Percentiles rank a stretch among this genome's conserved stretches.
Evolutionary conservation across 2,888 invertebrate species (phyloP).

Genomic region (Ectemnius continuus): DNA sequence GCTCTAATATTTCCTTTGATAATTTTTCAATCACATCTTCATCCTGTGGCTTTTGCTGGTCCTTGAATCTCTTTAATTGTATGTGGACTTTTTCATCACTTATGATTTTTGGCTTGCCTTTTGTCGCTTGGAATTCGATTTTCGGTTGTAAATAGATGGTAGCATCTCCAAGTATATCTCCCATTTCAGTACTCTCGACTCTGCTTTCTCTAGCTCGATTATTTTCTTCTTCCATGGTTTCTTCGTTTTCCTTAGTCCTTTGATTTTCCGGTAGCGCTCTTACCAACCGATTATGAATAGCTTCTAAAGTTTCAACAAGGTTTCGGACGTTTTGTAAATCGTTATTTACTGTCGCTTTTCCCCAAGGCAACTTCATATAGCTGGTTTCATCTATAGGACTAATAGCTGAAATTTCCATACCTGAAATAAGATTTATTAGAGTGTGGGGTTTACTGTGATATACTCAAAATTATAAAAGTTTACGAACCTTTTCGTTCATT

Average conservation of each 20-base stretch:
- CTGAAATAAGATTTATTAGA: conserved; percentile 43
- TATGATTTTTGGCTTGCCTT: conserved; percentile 66
- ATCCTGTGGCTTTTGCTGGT: conserved; percentile 46
- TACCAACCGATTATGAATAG: conserved; percentile 67
- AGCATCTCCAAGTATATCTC: too few relatives aligned
- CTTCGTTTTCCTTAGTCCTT: conserved; percentile 62
- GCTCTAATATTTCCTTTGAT: conserved; percentile 72
- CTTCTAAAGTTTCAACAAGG: conserved; percentile 70
- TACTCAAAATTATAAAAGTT: conserved; percentile 1
- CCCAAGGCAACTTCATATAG: conserved; percentile 62
- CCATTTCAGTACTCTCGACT: conserved; percentile 39
- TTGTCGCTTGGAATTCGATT: conserved; percentile 20
- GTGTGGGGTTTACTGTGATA: background rate
- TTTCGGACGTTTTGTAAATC: conserved; percentile 62
- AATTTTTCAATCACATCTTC: conserved; percentile 68
- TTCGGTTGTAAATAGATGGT: conserved; percentile 28
- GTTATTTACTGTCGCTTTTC: conserved; percentile 31
- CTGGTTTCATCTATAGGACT: conserved; percentile 64
- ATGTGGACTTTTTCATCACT: conserved; percentile 67
- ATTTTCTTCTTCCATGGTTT: background rate
- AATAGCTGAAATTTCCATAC: conserved; percentile 65
- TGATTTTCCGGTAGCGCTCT: conserved; percentile 69
- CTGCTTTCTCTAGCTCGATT: conserved; percentile 22
- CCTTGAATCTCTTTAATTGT: conserved; percentile 56
- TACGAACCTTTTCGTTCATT: conserved; percentile 76